Percentiles rank a stretch among this genome's conserved stretches.
Evolutionary conservation across 2,888 invertebrate genomes (phyloP).

Genomic region (Phaedon cochleariae): DNA sequence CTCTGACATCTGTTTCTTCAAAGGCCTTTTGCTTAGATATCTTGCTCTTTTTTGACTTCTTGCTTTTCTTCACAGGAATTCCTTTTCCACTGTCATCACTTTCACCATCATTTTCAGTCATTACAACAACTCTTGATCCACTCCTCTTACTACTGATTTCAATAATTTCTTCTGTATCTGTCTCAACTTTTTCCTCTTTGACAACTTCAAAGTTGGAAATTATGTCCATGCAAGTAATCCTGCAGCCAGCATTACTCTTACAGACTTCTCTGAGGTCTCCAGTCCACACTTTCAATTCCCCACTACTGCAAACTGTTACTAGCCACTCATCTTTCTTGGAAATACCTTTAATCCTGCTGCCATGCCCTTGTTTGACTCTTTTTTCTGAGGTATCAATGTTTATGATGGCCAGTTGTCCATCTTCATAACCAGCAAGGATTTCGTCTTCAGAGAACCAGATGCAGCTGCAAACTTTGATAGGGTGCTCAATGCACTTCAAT

Average conservation of each 20-base stretch:
- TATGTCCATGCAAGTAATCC: conserved; percentile 77
- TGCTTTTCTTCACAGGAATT: conserved; percentile 57
- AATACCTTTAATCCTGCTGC: conserved; percentile 75
- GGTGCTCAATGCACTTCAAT: conserved; percentile 71
- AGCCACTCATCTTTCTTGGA: conserved; percentile 67
- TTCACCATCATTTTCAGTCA: conserved; percentile 44
- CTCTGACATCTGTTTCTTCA: neutral
- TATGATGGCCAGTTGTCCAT: conserved; percentile 73
- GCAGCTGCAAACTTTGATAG: conserved; percentile 74
- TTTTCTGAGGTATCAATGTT: conserved; percentile 66
- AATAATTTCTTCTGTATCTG: conserved; percentile 52
- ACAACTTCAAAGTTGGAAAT: conserved; percentile 59
- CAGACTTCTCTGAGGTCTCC: conserved; percentile 65
- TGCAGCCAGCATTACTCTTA: conserved; percentile 71
- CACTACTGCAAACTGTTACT: conserved; percentile 80
- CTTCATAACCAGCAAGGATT: conserved; percentile 77
- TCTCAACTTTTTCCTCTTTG: conserved; percentile 44
- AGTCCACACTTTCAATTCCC: conserved; percentile 80
- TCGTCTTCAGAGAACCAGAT: conserved; percentile 73
- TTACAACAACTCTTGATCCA: conserved; percentile 40
- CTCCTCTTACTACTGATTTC: conserved; percentile 27
- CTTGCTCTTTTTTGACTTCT: neutral
- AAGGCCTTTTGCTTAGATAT: neutral
- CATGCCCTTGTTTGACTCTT: conserved; percentile 66
- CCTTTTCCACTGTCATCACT: conserved; percentile 35